Evolutionary conservation across 2,113 vertebrate genomes (phyloP), one percentile per base, ranked within the genome.

Genomic region (Hiodon tergisus): DNA sequence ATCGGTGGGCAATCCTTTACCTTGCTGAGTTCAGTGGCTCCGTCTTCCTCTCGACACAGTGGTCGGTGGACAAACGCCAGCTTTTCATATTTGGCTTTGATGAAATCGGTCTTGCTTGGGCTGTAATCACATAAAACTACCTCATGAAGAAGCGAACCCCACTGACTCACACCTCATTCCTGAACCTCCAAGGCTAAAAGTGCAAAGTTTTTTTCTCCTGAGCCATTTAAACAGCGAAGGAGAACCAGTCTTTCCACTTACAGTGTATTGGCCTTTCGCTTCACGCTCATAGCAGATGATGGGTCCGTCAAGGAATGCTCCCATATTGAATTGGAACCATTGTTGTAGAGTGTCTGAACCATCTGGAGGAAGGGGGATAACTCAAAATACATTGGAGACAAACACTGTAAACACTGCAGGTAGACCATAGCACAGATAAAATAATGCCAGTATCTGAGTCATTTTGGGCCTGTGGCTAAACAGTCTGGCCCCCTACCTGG

Each of bases 321-420:
- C 97, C 97, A 99, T 83, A 99, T 99, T 80, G 97, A 97, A 85
- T 99, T 99, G 74, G 97, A 94, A 72, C 97, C 97, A 11, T 98
- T 99, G 83, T 92, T 95, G 82, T 95, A 98, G 80, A 99, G 88
- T 0, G 92, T 98, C 84, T 98, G 95, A 78, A 98, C 95, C 97
- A 98, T 99, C 97, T 99, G 87, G 83, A 86, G 7, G 79, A 53
- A 54, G 85, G 13, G 83, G 46, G 16, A 7, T 31, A 31, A 31
- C 31, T 31, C 31, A 31, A 31, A 31, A 31, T 31, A 31, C 31
- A 31, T 31, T 31, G 31, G 31, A 31, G 31, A 31, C 31, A 31
- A 31, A 31, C 31, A 31, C 31, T 31, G 31, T 31, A 31, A 31
- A 31, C 31, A 31, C 31, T 31, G 31, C 31, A 31, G 31, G 31